Evolutionary conservation across 2,113 vertebrate genomes (phyloP).

Genomic region (Lepus timidus): DNA sequence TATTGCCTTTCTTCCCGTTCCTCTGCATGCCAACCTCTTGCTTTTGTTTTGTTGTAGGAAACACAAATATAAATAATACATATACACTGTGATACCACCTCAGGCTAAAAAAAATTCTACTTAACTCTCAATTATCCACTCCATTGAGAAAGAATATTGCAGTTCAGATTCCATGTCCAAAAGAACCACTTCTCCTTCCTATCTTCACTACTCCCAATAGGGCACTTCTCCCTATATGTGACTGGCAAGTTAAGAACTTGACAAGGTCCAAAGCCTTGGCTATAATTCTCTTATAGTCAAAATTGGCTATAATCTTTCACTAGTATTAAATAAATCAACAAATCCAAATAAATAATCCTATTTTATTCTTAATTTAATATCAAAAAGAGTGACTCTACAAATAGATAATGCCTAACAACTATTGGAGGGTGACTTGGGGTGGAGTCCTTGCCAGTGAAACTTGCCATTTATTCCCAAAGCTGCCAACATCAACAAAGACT

Average conservation of each 20-base stretch:
- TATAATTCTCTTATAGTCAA: neutral
- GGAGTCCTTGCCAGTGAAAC: constrained; percentile 14
- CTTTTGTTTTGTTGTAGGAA: constrained; percentile 67
- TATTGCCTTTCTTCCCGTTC: constrained; percentile 68
- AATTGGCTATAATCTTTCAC: neutral
- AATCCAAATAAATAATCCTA: constrained; percentile 38
- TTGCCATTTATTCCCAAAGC: constrained; percentile 23
- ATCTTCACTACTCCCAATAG: neutral
- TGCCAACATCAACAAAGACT: constrained; percentile 19
- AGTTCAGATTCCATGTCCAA: neutral
- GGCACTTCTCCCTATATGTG: neutral
- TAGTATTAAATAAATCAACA: constrained; percentile 10
- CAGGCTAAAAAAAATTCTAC: constrained; percentile 20
- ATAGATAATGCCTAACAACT: constrained; percentile 39
- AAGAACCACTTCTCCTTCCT: neutral
- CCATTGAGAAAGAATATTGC: neutral
- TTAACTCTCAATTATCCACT: constrained; percentile 49
- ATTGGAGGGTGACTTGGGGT: neutral
- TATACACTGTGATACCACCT: constrained; percentile 53
- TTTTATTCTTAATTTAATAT: constrained; percentile 41
- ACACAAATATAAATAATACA: constrained; percentile 69
- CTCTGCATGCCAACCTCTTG: constrained; percentile 64
- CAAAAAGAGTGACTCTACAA: neutral
- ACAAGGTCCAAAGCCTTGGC: neutral
- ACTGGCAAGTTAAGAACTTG: neutral